Conservation (phyloP, 2,888 invertebrate genomes). For the Allolobophora icterica region DNA sequence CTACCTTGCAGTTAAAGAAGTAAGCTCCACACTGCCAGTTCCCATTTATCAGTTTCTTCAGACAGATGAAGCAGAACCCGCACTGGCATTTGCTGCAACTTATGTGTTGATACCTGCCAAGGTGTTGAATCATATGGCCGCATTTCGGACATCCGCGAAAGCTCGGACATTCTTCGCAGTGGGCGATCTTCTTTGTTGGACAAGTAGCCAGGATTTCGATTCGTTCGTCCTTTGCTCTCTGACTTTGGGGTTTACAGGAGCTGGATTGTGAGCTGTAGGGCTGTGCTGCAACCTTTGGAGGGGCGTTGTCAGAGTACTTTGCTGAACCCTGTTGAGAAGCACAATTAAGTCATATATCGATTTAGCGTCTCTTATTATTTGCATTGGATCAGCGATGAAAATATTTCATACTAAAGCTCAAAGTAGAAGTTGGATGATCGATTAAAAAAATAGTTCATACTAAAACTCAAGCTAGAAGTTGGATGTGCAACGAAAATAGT, state of each 20-base stretch:
- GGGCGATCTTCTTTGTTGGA: not conserved
- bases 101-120: constrained; percentile 23
- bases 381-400: too few relatives aligned
- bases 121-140: constrained; percentile 29
- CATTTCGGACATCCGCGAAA: constrained; percentile 33
- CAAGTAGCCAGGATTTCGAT: constrained; percentile 12
- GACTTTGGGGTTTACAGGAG: not conserved
- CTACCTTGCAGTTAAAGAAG: not conserved
- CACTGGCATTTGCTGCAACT: not conserved
- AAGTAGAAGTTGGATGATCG: too few relatives aligned
- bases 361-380: too few relatives aligned
- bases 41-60: not conserved
- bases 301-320: too few relatives aligned
- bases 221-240: not conserved
- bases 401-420: too few relatives aligned
- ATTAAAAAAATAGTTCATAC: too few relatives aligned
- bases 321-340: too few relatives aligned
- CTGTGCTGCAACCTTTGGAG: too few relatives aligned
- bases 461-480: too few relatives aligned
- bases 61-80: constrained; percentile 33
- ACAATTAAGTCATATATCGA: too few relatives aligned
- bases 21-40: not conserved
- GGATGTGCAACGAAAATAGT: too few relatives aligned
- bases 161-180: not conserved
- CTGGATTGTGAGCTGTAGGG: too few relatives aligned